Base-by-base conservation (phyloP, 2,113 vertebrate genomes). In the Emberiza fucata region DNA sequence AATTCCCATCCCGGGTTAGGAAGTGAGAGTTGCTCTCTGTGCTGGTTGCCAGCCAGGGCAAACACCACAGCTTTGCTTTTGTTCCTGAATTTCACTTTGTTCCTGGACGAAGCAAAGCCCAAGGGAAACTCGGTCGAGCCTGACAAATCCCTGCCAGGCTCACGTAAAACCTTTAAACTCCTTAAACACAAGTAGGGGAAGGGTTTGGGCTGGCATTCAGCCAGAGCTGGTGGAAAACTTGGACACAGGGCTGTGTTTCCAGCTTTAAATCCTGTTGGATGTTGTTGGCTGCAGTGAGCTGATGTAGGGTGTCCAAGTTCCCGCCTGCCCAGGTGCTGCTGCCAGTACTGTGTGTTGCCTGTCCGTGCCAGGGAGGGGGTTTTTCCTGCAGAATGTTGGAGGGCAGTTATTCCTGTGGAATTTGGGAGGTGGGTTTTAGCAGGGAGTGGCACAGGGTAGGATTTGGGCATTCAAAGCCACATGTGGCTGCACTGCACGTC, bases 51-150 rank as follows among this genome's bases (percentile, higher is more conserved):
- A 14, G 51, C 89, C 89, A 61, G 86, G 84, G 73, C 86, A 75
- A 89, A 92, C 84, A 65, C 54, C 5, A 3, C 1, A 3, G 71
- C 80, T 87, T 45, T 72, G 86, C 83, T 82, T 78, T 91, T 50
- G 54, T 91, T 85, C 35, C 89, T 53, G 81, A 86, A 86, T 89
- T 91, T 81, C 83, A 27, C 91, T 95, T 91, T 73, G 44, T 89
- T 91, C 88, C 66, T 70, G 85, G 56, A 71, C 1, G 4, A 73
- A 90, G 63, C 81, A 40, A 86, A 91, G 48, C 72, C 48, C 45
- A 8, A 88, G 65, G 51, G 78, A 94, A 81, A 81, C 54, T 76
- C 11, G 0, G 39, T 39, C 4, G 19, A 82, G 85, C 78, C 39
- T 79, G 69, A 81, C 90, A 85, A 81, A 82, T 86, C 87, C 75